Conservation (phyloP, 2,888 invertebrate genomes). For the Trachelus iudaicus region DNA sequence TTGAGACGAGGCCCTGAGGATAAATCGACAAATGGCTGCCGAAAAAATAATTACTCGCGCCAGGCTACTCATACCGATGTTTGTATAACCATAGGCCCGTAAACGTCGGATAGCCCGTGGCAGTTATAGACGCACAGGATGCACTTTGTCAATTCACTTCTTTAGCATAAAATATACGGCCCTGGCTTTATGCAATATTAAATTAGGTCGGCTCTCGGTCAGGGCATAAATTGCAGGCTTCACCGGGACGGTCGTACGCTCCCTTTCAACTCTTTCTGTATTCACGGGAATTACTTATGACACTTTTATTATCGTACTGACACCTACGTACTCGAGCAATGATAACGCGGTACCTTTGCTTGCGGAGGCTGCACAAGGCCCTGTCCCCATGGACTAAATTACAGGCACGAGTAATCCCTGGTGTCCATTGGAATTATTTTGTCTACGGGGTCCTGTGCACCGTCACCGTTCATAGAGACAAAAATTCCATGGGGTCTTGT, state of each 20-base stretch:
- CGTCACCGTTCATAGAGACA: neutral
- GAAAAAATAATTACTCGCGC: constrained; percentile 30
- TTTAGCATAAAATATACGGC: neutral
- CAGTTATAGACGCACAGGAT: neutral
- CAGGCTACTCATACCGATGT: neutral
- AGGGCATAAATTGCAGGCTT: neutral
- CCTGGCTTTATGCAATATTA: neutral
- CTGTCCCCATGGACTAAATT: neutral
- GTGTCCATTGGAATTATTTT: neutral
- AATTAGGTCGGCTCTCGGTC: neutral
- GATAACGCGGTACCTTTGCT: neutral
- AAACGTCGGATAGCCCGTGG: neutral
- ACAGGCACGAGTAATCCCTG: neutral
- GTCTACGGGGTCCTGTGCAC: neutral
- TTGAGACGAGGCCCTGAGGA: constrained; percentile 36
- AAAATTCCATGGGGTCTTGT: neutral
- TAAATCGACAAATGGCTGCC: constrained; percentile 34
- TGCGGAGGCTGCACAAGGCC: neutral
- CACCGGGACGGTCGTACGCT: neutral
- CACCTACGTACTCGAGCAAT: neutral
- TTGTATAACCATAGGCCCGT: neutral
- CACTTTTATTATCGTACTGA: neutral
- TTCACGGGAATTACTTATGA: neutral
- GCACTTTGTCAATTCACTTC: neutral
- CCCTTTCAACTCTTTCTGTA: neutral